A percentile compares a stretch with the other conserved stretches of the same genome.
phyloP scores from a whole-genome alignment of 2,888 invertebrate species.

The Campopleginae sp. region DNA sequence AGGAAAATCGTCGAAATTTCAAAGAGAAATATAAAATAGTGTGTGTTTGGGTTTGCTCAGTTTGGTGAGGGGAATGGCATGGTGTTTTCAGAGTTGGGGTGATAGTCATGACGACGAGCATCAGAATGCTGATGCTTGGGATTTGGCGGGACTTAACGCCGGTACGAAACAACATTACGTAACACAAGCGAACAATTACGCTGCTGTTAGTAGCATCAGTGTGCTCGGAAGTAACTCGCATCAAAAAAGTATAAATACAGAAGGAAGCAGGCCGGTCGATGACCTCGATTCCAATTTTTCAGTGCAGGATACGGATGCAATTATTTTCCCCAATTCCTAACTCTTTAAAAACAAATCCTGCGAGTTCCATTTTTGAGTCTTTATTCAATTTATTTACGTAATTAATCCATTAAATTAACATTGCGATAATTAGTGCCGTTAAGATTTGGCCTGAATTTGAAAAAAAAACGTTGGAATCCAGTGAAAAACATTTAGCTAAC shows the following conservation, averaged over 20 bases:
- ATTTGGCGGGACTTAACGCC: conserved; percentile 57
- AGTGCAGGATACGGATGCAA: conserved; percentile 74
- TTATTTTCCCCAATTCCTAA: conserved; percentile 76
- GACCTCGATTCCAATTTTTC: conserved; percentile 69
- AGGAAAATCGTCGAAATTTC: not conserved
- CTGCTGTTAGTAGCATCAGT: conserved; percentile 38
- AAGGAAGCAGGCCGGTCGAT: conserved; percentile 56
- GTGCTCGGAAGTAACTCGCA: conserved; percentile 22
- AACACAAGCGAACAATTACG: conserved; percentile 57
- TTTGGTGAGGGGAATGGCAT: conserved; percentile 66
- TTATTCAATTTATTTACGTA: conserved; percentile 3
- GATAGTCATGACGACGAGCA: conserved; percentile 60
- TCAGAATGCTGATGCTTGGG: conserved; percentile 57
- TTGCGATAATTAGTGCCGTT: not conserved
- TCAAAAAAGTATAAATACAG: conserved; percentile 47
- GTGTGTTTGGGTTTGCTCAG: conserved; percentile 24
- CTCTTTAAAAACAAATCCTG: conserved; percentile 34
- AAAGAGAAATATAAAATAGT: not conserved
- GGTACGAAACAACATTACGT: conserved; percentile 52
- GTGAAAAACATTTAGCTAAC: not conserved
- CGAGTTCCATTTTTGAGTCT: not conserved
- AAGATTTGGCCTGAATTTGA: not conserved
- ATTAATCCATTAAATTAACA: not conserved
- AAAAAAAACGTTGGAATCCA: not conserved
- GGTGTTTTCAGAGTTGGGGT: conserved; percentile 71